These are phyloP conservation scores for Varecia variegata DNA, from an alignment of 2,797 vertebrate species.

Conservation along the genomic window DNA sequence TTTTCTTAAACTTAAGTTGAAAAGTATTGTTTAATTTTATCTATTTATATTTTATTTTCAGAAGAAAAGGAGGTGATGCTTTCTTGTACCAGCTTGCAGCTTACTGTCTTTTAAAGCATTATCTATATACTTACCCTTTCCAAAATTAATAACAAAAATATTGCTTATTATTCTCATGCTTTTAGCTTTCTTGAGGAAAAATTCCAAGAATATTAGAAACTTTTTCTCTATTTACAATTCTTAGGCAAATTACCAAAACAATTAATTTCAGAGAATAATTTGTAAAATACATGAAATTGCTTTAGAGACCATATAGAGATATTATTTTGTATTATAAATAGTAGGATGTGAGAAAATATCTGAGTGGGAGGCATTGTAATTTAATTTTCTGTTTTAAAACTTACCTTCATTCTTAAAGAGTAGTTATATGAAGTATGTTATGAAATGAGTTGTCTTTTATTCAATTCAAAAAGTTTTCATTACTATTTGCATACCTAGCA, in stretches of 20 bases:
- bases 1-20: slow-evolving; percentile 46
- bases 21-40: slow-evolving; percentile 44
- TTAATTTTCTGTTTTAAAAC: slow-evolving; percentile 51
- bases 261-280: slow-evolving; percentile 25
- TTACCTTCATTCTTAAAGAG: slow-evolving; percentile 32
- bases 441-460: slow-evolving; percentile 33
- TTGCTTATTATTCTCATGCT: neutral
- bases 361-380: neutral
- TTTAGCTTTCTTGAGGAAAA: slow-evolving; percentile 50
- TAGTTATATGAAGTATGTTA: neutral
- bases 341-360: slow-evolving; percentile 12
- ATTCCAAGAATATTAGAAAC: slow-evolving; percentile 35
- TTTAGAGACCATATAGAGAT: slow-evolving; percentile 9
- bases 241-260: slow-evolving; percentile 38
- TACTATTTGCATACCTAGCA: neutral
- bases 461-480: slow-evolving; percentile 11
- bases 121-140: neutral
- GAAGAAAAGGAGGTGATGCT: slow-evolving; percentile 38
- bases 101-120: slow-evolving; percentile 63
- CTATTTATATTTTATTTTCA: slow-evolving; percentile 49
- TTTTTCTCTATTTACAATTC: slow-evolving; percentile 36
- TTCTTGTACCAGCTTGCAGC: slow-evolving; percentile 36
- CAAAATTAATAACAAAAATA: slow-evolving; percentile 38
- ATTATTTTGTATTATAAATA: slow-evolving; percentile 47
- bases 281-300: slow-evolving; percentile 31